Evolutionary conservation across 2,888 invertebrate genomes (phyloP), one percentile per base, ranked within the genome.

Genomic region (Eubasilissa splendida): DNA sequence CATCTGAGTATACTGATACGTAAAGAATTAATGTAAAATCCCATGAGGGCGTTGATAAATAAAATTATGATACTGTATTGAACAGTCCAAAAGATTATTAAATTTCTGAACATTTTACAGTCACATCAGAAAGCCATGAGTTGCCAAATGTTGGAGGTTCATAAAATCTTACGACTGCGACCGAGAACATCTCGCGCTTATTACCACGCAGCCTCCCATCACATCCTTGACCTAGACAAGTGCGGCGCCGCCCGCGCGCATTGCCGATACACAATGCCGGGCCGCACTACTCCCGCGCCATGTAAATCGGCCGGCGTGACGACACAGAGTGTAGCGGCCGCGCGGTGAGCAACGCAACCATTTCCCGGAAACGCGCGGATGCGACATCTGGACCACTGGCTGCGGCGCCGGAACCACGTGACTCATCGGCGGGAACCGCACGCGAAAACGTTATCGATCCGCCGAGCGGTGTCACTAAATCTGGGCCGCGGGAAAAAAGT

Each of bases 151-250:
- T 22, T 22, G 22, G 22, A 22, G 1, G 22, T 22, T 22, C 22
- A 22, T 22, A 22, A 31, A 10, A 11, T 4, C 3, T 60, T 11
- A 11, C 33, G 33, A 31, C 33, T 11, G 12, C 60, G 9, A 11
- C 9, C 22, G 7, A 9, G 11, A 11, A 14, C 11, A 63, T 63
- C 33, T 33, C 31, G 11, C 33, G 31, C 10, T 33, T 63, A 60
- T 4, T 60, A 31, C 9, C 9, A 14, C 63, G 42, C 50, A 70
- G 53, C 52, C 14, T 70, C 68, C 66, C 54, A 31, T 31, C 54
- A 31, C 66, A 54, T 63, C 76, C 76, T 76, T 76, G 76, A 76
- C 76, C 76, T 54, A 76, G 76, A 76, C 54, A 60, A 54, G 65
- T 50, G 56, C 68, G 42, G 50, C 63, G 65, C 54, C 63, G 60